phyloP scores from a whole-genome alignment of 2,113 vertebrate species.

The Ameiurus melas region DNA sequence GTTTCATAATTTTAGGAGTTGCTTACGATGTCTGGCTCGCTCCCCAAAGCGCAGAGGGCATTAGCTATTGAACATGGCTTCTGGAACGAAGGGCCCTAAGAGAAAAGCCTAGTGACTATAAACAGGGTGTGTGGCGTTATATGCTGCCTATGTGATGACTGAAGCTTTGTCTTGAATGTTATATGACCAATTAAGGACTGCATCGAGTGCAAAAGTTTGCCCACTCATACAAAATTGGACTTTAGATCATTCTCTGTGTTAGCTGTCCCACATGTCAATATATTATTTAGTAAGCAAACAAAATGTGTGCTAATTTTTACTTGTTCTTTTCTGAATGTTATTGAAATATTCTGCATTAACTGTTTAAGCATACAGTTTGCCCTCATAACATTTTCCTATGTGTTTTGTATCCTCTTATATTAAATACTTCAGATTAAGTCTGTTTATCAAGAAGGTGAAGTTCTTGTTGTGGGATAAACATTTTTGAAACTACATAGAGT shows the following conservation, averaged over 20 bases:
- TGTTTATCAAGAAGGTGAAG: neutral
- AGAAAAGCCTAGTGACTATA: slow-evolving; percentile 41
- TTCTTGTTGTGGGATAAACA: neutral
- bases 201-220: neutral
- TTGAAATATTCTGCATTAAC: neutral
- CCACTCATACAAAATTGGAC: neutral
- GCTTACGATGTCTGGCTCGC: slow-evolving; percentile 31
- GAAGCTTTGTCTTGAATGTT: neutral
- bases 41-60: slow-evolving; percentile 36
- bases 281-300: neutral
- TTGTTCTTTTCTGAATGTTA: neutral
- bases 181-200: neutral
- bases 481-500: neutral
- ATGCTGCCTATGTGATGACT: slow-evolving; percentile 35
- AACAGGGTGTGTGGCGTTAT: slow-evolving; percentile 41
- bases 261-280: neutral
- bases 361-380: neutral
- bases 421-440: neutral
- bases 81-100: slow-evolving; percentile 1
- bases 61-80: slow-evolving; percentile 46
- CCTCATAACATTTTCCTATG: neutral
- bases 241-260: neutral
- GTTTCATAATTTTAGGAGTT: slow-evolving; percentile 50
- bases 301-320: neutral
- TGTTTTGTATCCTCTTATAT: neutral